Base-by-base conservation (phyloP, 2,113 vertebrate genomes). In the Hippocampus abdominalis region DNA sequence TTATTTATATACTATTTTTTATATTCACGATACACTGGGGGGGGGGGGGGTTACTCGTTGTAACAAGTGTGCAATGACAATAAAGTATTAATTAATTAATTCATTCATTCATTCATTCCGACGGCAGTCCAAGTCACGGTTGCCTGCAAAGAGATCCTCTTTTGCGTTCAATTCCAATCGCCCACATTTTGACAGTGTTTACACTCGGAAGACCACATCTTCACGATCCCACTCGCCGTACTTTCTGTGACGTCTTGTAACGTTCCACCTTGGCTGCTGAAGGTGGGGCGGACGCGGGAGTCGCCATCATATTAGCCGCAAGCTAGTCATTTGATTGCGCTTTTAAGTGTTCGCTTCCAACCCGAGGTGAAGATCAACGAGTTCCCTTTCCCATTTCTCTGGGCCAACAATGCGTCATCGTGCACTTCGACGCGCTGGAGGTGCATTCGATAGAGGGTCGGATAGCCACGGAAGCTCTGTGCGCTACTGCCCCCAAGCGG, bases 401-500 rank as follows among this genome's bases (percentile, higher is more conserved):
- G 42, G 18, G n/a, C 42, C 8, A 8, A 66, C 2, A 16, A 20
- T 67, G 18, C 44, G 20, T 51, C 44, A 32, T 66, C 44, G 46
- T 29, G n/a, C n/a, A 66, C 9, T 51, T 13, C 15, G 2, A 53
- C 7, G 48, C 56, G 65, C 53, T 49, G 8, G 18, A 3, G 7
- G 12, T n/a, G 15, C 23, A 21, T 39, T 40, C 67, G 62, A 21
- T 42, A n/a, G 2, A 64, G 40, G 53, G 74, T 74, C 66, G 72
- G 66, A 18, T 32, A 70, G 60, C 70, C 27, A 49, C 69, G 46
- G 51, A 40, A 32, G 65, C 73, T 76, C 81, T 91, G 87, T 87
- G 73, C 80, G 66, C 79, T 77, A 88, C 59, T 89, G 91, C 90
- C 91, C 68, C 90, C 89, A 82, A 57, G 90, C 86, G 91, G 88